Percentiles rank a stretch among this genome's conserved stretches.
Conservation (phyloP, 2,888 invertebrate genomes). For the Mesopsocus fuscifrons region DNA sequence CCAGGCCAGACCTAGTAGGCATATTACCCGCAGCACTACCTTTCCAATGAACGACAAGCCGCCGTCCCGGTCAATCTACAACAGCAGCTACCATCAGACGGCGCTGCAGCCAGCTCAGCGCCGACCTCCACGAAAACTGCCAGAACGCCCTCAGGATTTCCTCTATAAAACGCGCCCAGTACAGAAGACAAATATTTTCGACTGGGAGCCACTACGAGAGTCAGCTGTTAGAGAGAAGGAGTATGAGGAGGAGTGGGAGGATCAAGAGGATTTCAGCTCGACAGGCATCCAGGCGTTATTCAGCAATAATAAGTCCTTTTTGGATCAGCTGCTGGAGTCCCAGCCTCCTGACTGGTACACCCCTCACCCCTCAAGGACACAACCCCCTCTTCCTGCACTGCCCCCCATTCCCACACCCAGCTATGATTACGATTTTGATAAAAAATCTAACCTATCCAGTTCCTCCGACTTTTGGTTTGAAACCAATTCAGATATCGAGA, state of each 20-base stretch:
- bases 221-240: background rate
- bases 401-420: background rate
- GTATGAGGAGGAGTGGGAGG: background rate
- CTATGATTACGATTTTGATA: conserved; percentile 1
- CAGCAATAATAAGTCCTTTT: background rate
- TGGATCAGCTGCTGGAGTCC: background rate
- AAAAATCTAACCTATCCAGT: background rate
- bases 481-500: conserved; percentile 8
- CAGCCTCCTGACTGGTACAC: background rate
- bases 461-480: conserved; percentile 7
- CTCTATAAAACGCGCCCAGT: background rate
- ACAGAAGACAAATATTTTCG: background rate
- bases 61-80: background rate
- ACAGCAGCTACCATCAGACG: background rate
- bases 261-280: background rate
- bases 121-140: background rate
- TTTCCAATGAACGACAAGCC: background rate
- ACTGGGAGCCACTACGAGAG: conserved; percentile 7
- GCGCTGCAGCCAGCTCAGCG: background rate
- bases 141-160: conserved; percentile 1
- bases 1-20: background rate
- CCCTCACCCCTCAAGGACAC: background rate
- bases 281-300: background rate
- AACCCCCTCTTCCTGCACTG: background rate
- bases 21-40: conserved; percentile 3